Base-by-base conservation (phyloP, 2,888 invertebrate genomes). In the Lycia hirtaria region DNA sequence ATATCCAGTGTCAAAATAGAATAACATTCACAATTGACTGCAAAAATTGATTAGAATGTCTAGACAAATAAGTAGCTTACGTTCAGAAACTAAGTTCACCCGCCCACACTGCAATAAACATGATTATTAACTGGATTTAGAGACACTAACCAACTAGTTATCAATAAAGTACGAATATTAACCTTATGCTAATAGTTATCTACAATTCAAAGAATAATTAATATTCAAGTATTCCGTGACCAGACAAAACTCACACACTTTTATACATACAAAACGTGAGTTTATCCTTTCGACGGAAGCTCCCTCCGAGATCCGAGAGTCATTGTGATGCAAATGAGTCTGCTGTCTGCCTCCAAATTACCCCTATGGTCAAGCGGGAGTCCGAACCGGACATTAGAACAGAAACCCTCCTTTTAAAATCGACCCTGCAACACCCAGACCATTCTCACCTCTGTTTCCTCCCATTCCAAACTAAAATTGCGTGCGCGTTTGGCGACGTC, bases 301-400 rank as follows among this genome's bases (percentile, higher is more conserved):
- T 79, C 83, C 78, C 73, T 73, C 76, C 67, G 79, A 83, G 85
- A 86, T 87, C 83, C 85, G 78, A 81, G 69, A 80, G 78, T 83
- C 87, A 88, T 92, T 92, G 87, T 91, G 75, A 92, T 92, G 92
- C 89, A 91, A 91, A 91, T 91, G 83, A 71, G 85, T 83, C 75
- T 88, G 88, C 83, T 88, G 92, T 91, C 92, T 92, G 92, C 90
- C 83, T 92, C 81, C 83, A 87, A 92, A 92, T 90, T 88, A 86
- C 85, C 88, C 88, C 84, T 86, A 85, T 87, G 90, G 91, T 88
- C 92, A 90, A 88, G 85, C 84, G 75, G 77, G 85, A 84, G 76
- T 76, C 83, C 84, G 82, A 85, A 85, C 87, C 88, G 83, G 79
- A 81, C 88, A 87, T 88, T 88, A 88, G 82, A 85, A 83, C 88